Base-by-base conservation (phyloP, 2,888 invertebrate species). In the Nudaria mundana region DNA sequence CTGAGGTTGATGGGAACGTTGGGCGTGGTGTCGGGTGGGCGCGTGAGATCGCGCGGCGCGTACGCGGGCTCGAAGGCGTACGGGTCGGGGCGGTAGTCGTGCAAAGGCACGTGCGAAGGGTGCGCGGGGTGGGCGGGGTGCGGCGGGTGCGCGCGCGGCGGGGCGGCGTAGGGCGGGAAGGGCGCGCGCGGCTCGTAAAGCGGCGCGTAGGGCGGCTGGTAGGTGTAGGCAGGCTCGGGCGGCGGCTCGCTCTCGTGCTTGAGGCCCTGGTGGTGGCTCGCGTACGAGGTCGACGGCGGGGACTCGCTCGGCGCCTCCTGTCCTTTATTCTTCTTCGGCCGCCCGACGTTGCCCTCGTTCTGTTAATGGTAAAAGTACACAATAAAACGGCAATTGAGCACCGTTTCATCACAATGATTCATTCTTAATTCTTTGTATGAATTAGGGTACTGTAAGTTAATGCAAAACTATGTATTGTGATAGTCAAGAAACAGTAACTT, bases 1-100 rank as follows among this genome's bases (percentile, higher is more conserved):
- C 89, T 87, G 31, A 89, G 74, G 68, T 89, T 90, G 59, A 89
- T 90, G 44, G 89, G 87, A 25, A 88, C 62, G 66, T 87, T 83
- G 73, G 76, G 83, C 1, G 71, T 50, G 13, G 71, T 38, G 60
- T 83, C 83, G 32, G 76, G 41, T 4, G 78, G 71, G 4, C 76
- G 60, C 8, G 77, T 67, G 35, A 82, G 75, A 59, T 81, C 82
- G 41, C 75, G 76, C 25, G 78, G 66, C 25, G 70, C 73, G 63
- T 74, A 76, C 3, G 70, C 40, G 5, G 75, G 64, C 32, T 79
- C 80, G 65, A 75, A 78, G 11, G 53, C 69, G 66, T 81, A 81
- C 11, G 78, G 77, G 46, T 81, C 85, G 53, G 75, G 66, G n/a
- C 81, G 77, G 55, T 79, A 79, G 20, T 87, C 81, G 67, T 68